phyloP scores from a whole-genome alignment of 2,113 vertebrate genomes.

The Apaloderma vittatum region DNA sequence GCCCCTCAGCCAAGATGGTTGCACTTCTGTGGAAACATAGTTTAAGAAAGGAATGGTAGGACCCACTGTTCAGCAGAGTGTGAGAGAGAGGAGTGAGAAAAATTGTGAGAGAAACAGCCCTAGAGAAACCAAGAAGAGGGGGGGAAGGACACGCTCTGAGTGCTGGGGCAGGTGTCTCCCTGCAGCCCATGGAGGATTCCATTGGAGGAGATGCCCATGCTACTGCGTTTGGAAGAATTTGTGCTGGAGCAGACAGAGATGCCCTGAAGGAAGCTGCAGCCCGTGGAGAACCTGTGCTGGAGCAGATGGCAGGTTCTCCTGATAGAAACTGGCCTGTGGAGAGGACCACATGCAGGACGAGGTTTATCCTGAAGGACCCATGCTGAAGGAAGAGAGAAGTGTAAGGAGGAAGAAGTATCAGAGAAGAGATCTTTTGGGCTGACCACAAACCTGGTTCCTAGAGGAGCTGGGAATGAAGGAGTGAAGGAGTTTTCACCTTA shows the following conservation, averaged over 20 bases:
- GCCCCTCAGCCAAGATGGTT: no score
- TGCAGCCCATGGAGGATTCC: neutral
- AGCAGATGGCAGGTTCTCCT: neutral
- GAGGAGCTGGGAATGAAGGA: neutral
- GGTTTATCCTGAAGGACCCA: neutral
- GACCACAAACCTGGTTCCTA: accelerated
- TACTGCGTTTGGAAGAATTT: neutral
- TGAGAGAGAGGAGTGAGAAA: neutral
- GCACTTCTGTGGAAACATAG: neutral
- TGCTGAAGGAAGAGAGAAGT: neutral
- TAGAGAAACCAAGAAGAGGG: neutral
- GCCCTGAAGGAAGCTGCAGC: neutral
- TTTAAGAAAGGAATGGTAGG: neutral
- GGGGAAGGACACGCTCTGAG: neutral
- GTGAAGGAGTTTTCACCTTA: neutral
- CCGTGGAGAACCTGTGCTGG: neutral
- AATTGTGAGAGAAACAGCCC: neutral
- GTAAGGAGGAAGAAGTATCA: neutral
- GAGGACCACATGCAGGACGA: neutral
- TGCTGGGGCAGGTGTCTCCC: neutral
- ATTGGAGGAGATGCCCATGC: neutral
- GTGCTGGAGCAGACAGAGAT: neutral
- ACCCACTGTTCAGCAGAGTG: neutral
- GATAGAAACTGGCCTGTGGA: neutral
- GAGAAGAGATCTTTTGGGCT: neutral